These are phyloP conservation scores for Syndactyla subalaris DNA, from an alignment of 2,797 vertebrate genomes.

Conservation along the genomic window DNA sequence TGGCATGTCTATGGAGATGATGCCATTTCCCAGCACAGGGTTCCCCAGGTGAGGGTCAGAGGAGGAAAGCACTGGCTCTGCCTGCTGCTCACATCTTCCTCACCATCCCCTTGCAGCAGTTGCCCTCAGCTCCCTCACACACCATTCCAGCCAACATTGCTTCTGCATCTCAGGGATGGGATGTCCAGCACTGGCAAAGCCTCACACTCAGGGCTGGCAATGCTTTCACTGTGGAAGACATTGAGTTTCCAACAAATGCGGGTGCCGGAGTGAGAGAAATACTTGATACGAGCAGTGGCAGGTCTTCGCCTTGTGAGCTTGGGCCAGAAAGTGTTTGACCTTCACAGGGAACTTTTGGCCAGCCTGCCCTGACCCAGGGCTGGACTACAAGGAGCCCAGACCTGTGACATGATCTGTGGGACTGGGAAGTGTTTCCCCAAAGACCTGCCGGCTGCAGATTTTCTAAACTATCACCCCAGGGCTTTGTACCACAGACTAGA, in stretches of 20 bases:
- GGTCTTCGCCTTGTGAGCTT: neutral
- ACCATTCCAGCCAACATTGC: fast-evolving
- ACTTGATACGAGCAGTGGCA: neutral
- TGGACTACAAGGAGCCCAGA: neutral
- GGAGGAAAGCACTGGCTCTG: fast-evolving
- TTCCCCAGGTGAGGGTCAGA: fast-evolving
- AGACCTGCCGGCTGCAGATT: neutral
- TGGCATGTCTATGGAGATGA: fast-evolving
- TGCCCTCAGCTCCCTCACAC: fast-evolving
- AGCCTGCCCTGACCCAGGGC: neutral
- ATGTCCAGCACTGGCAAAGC: neutral
- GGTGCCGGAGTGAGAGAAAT: neutral
- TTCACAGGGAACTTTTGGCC: neutral
- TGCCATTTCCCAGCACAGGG: neutral
- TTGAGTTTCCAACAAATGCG: neutral
- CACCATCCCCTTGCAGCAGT: neutral
- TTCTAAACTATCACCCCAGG: fast-evolving
- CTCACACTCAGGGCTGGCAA: neutral
- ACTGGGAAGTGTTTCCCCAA: neutral
- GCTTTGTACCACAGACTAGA: neutral
- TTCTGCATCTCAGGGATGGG: fast-evolving
- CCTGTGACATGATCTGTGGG: fast-evolving
- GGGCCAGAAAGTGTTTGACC: neutral
- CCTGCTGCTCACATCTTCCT: neutral
- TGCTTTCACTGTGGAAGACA: fast-evolving